Evolutionary conservation across 1,140 invertebrate genomes (phyloP), one percentile per base, ranked within the genome.

Genomic region (Caenorhabditis brenneri): DNA sequence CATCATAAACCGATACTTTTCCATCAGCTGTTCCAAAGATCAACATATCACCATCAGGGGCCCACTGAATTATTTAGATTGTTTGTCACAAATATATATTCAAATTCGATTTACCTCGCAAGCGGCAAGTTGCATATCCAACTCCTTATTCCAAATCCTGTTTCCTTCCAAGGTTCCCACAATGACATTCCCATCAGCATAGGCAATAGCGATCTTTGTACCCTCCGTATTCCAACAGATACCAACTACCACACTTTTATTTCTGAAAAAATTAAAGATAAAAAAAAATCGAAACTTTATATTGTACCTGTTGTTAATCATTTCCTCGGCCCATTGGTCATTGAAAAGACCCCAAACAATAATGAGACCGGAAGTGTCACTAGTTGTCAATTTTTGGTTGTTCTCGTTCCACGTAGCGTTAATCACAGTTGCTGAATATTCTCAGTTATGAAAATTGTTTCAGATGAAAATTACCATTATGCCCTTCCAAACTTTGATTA

Each of bases 291-390:
- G n/a, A n/a, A n/a, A n/a, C n/a, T n/a, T n/a, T n/a, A n/a, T n/a
- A n/a, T n/a, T n/a, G n/a, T n/a, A n/a, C 65, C 65, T 74, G 24
- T 74, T 74, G 42, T 74, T 74, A 42, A 74, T 74, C 65, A 74
- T 74, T 46, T 74, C 65, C 36, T 74, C 65, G 2, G 12, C 27
- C 65, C 65, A 74, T 22, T 42, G 33, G 2, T 74, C 65, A 24
- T 74, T 74, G 36, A 74, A 74, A 19, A 39, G 16, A 22, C 65
- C 65, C 65, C 65, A 74, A 22, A 74, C 65, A 27, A 74, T 74
- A 24, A 74, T 74, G 1, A 74, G n/a, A 0, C 65, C 65, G 24
- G 65, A 74, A 0, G 65, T 74, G 36, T 74, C 65, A n/a, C 65
- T 74, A 4, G 65, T 42, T 10, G 65, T 74, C 36, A 74, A n/a